Base-by-base conservation (phyloP, 2,888 invertebrate species). In the Lepidocyrtinus sp. region DNA sequence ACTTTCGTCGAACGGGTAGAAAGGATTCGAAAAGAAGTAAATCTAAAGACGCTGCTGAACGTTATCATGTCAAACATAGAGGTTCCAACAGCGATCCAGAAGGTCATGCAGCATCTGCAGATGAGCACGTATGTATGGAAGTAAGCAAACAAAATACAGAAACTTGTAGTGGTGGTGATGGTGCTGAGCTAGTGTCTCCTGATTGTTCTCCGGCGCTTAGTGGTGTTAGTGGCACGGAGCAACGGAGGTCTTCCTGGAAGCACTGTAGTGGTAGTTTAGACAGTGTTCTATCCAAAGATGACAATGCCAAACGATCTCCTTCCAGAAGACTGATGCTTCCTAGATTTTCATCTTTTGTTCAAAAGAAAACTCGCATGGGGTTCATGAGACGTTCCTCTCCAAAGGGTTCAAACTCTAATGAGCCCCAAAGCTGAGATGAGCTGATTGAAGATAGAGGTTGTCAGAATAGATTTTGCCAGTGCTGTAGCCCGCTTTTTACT, bases 341-440 rank as follows among this genome's bases (percentile, higher is more conserved):
- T 36, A 50, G 85, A 62, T 85, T 86, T 81, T 85, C 85, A 19
- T 84, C 84, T n/a, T 86, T 86, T 82, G 84, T 86, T 69, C 86
- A 86, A 65, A 83, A 81, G 81, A 82, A 83, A 79, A 84, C 84
- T 0, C 19, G 85, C 46, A 83, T 86, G 83, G 84, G 85, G 3
- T 84, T 86, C 74, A 84, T 85, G 83, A 75, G 83, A 71, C 78
- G 84, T 36, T 81, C 83, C 12, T 83, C 84, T 12, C 83, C 85
- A 7, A 85, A 83, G 50, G 65, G 65, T 17, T 62, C 62, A 15
- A 80, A 82, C 59, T 63, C 81, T 0, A 79, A 79, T 71, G 80
- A 83, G 36, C 81, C 70, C 21, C 80, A 75, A 61, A 84, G 84
- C 85, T 85, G 85, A 85, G 83, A 77, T 59, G 25, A 45, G 17